Evolutionary conservation across 2,797 vertebrate species (phyloP).

Genomic region (Triplophysa yarkandensis): DNA sequence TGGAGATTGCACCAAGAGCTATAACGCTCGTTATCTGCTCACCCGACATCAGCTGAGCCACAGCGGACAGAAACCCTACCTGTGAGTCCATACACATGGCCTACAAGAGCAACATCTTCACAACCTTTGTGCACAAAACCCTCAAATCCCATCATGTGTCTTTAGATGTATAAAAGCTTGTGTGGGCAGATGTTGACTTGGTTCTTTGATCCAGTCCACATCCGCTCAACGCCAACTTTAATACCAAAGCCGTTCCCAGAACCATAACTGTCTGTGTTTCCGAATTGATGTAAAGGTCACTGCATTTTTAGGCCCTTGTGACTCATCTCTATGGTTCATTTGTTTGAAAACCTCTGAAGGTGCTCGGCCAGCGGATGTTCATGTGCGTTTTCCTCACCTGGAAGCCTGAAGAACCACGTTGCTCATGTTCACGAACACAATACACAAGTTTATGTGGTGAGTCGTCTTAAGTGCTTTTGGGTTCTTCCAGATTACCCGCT

Average conservation of each 20-base stretch:
- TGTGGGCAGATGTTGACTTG: no score
- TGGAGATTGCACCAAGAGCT: slow-evolving; percentile 83
- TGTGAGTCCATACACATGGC: slow-evolving; percentile 70
- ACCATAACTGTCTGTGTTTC: no score
- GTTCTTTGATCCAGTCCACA: no score
- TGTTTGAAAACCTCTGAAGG: slow-evolving; percentile 62
- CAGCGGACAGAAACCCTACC: slow-evolving; percentile 82
- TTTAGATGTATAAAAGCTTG: no score
- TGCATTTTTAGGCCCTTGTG: neutral
- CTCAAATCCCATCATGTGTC: no score
- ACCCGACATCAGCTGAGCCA: slow-evolving; percentile 83
- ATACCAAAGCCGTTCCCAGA: no score
- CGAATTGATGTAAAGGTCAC: neutral
- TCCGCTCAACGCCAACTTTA: no score
- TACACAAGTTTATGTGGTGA: slow-evolving; percentile 78
- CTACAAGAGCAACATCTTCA: neutral
- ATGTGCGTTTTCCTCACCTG: slow-evolving; percentile 78
- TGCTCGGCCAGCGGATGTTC: slow-evolving; percentile 80
- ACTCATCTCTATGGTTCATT: neutral
- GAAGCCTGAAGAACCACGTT: slow-evolving; percentile 85
- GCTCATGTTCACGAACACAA: slow-evolving; percentile 79
- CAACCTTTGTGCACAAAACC: neutral
- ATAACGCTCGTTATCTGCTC: slow-evolving; percentile 82
- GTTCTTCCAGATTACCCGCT: no score
- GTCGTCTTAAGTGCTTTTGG: slow-evolving; percentile 45